Evolutionary conservation across 2,797 vertebrate genomes (phyloP).

Genomic region (Oryzias dopingdopingensis): DNA sequence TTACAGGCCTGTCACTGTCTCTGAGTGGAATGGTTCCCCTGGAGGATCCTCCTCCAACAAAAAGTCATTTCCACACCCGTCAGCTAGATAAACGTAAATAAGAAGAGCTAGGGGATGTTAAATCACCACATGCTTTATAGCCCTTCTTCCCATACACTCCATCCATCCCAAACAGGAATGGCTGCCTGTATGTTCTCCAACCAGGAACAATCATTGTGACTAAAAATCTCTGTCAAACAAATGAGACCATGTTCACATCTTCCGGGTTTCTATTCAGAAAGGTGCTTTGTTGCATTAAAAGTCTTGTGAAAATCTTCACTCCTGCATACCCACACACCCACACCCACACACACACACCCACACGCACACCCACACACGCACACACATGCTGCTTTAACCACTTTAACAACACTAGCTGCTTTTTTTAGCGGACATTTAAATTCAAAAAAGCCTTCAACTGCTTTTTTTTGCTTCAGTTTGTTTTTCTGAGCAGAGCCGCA

Average conservation of each 20-base stretch:
- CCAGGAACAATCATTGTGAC: neutral
- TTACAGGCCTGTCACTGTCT: conserved; percentile 73
- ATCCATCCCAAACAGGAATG: conserved; percentile 3
- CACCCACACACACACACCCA: too few species aligned
- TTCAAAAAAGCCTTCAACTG: conserved; percentile 34
- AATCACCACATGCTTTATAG: conserved; percentile 34
- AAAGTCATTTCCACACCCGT: conserved; percentile 72
- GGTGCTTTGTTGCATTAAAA: conserved; percentile 5
- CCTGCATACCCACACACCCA: neutral
- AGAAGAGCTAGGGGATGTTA: conserved; percentile 54
- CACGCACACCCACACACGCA: too few species aligned
- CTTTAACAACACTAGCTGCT: conserved; percentile 4
- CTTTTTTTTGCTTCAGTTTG: conserved; percentile 1
- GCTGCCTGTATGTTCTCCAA: neutral
- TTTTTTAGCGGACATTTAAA: conserved; percentile 23
- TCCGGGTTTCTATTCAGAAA: conserved; percentile 16
- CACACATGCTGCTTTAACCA: conserved; percentile 8
- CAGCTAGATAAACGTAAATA: conserved; percentile 64
- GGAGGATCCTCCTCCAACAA: conserved; percentile 56
- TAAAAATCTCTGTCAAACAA: neutral
- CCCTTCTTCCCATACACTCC: conserved; percentile 23
- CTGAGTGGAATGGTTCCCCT: conserved; percentile 55
- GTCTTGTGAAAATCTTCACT: neutral
- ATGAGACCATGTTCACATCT: neutral
- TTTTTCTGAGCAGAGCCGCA: conserved; percentile 27